These are phyloP conservation scores for Drosophila nikananu DNA, from an alignment of 1,140 invertebrate genomes.

Conservation along the genomic window DNA sequence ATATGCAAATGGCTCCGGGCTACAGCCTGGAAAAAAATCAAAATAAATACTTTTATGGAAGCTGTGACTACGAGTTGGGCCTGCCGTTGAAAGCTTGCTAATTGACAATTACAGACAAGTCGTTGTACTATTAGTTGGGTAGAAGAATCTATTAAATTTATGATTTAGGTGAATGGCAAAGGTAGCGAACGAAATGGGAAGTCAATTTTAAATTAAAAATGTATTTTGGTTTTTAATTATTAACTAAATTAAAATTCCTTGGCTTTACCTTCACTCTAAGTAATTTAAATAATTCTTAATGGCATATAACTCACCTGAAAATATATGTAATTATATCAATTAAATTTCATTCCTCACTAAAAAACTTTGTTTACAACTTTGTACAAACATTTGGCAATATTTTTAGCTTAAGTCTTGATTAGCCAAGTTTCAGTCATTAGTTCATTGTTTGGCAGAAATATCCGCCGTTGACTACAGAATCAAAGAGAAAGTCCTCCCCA, in stretches of 20 bases:
- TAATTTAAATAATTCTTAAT: not conserved
- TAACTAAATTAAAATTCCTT: no score
- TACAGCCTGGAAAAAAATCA: conserved; percentile 14
- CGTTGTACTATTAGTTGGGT: conserved; percentile 2
- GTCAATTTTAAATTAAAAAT: not conserved
- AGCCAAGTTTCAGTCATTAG: conserved; percentile 35
- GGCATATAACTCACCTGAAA: not conserved
- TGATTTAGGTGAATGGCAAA: not conserved
- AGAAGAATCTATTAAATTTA: not conserved
- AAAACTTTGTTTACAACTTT: not conserved
- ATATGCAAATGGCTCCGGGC: conserved; percentile 46
- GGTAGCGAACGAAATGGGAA: rapidly evolving
- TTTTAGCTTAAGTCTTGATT: conserved; percentile 35
- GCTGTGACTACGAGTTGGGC: conserved; percentile 47
- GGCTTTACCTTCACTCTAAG: not conserved
- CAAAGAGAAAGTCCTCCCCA: conserved; percentile 59
- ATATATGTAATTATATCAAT: not conserved
- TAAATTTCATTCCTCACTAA: not conserved
- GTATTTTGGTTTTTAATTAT: no score
- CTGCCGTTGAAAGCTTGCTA: conserved; percentile 73
- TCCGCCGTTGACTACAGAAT: conserved; percentile 19
- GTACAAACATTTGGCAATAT: not conserved
- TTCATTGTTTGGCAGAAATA: conserved; percentile 13
- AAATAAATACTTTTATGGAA: conserved; percentile 58
- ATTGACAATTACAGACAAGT: conserved; percentile 71